phyloP scores from a whole-genome alignment of 2,797 vertebrate species.

The Aldrovandia affinis region DNA sequence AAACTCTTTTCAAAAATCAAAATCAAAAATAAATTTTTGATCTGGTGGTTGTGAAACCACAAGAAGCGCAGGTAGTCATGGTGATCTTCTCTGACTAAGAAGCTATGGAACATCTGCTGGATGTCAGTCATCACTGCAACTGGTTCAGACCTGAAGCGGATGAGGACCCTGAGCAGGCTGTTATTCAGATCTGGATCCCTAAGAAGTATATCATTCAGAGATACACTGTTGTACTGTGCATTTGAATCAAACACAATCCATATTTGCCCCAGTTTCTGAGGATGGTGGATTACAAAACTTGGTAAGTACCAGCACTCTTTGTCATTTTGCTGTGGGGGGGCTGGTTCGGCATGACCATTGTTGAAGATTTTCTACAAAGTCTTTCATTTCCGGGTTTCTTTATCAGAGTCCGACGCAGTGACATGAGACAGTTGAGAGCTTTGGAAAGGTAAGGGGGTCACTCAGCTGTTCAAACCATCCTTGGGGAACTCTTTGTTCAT shows the following conservation, averaged over 20 bases:
- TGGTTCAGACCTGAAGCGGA: neutral
- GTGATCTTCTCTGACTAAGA: constrained; percentile 30
- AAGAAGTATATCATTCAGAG: constrained; percentile 24
- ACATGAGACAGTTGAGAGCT: constrained; percentile 20
- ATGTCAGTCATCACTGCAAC: constrained; percentile 22
- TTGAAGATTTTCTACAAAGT: constrained; percentile 22
- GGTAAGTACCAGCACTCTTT: constrained; percentile 30
- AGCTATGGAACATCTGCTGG: constrained; percentile 33
- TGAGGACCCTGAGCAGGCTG: constrained; percentile 15
- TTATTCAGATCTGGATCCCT: constrained; percentile 29
- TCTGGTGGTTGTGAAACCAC: constrained; percentile 22
- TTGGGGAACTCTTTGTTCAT: too few species aligned
- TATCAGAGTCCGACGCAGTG: constrained; percentile 18
- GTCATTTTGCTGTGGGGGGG: neutral
- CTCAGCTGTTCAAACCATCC: too few species aligned
- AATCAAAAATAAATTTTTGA: neutral
- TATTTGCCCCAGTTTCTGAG: constrained; percentile 25
- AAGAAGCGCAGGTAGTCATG: constrained; percentile 17
- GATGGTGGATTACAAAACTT: constrained; percentile 23
- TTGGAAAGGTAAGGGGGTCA: neutral
- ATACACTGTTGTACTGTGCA: constrained; percentile 8
- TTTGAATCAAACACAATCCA: constrained; percentile 18
- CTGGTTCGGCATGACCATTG: neutral
- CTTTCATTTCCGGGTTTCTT: too few species aligned
- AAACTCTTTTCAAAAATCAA: too few species aligned